Percentiles rank a stretch among this genome's conserved stretches.
Evolutionary conservation across 2,113 vertebrate genomes (phyloP).

Genomic region (Danio rerio): DNA sequence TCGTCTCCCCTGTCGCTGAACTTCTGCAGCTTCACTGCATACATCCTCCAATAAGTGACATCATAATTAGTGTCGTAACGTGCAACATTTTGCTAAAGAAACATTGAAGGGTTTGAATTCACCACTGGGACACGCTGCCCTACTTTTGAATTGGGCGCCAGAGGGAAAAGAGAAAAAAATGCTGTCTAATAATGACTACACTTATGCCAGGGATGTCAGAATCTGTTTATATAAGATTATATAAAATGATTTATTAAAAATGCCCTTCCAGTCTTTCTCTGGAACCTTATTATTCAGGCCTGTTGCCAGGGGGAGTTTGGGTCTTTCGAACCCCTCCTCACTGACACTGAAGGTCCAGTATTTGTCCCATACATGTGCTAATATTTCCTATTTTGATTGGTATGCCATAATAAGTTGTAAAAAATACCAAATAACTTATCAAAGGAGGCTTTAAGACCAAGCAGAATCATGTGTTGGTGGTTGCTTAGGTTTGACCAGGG

Average conservation of each 20-base stretch:
- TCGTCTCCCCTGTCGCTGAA: constrained; percentile 59
- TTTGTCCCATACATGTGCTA: no score
- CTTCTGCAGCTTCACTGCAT: constrained; percentile 56
- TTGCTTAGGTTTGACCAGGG: no score
- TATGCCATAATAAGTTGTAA: no score
- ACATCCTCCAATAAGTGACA: constrained; percentile 60
- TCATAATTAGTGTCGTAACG: constrained; percentile 55
- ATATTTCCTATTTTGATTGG: no score
- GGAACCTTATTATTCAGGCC: no score
- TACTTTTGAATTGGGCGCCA: constrained; percentile 42
- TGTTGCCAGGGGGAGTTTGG: no score
- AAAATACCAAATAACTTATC: no score
- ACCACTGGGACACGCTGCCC: constrained; percentile 34
- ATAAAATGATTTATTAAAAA: background rate
- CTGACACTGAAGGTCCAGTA: no score
- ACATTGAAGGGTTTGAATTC: constrained; percentile 39
- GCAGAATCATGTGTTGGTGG: no score
- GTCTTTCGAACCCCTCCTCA: no score
- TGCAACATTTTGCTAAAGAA: constrained; percentile 43
- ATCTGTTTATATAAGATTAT: background rate
- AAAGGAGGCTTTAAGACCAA: no score
- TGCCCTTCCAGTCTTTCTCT: no score
- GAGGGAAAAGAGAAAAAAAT: background rate
- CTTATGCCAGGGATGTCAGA: background rate
- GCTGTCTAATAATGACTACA: constrained; percentile 10